Percentiles rank a stretch among this genome's conserved stretches.
Conservation (phyloP, 2,888 invertebrate species). For the Emmelina monodactyla region DNA sequence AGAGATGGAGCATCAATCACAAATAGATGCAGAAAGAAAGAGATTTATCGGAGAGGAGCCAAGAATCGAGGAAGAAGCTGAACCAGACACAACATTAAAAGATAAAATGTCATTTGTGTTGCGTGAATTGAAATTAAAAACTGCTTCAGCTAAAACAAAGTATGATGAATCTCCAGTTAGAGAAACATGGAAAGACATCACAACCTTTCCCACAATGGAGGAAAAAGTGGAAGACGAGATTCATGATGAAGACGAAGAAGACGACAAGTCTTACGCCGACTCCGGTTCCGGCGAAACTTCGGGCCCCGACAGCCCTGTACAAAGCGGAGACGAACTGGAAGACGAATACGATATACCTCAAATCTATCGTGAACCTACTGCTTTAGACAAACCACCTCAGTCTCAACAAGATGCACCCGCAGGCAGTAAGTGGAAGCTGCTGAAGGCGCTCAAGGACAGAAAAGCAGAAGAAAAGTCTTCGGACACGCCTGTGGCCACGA, state of each 20-base stretch:
- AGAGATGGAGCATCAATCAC: conserved; percentile 81
- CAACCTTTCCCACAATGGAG: conserved; percentile 55
- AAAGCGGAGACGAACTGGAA: conserved; percentile 76
- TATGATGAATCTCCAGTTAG: conserved; percentile 42
- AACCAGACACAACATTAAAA: conserved; percentile 73
- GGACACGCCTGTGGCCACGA: conserved; percentile 70
- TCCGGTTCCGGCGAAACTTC: conserved; percentile 86
- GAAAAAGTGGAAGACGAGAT: conserved; percentile 39
- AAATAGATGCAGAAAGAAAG: conserved; percentile 71
- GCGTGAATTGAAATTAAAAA: conserved; percentile 76
- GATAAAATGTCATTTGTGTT: conserved; percentile 83
- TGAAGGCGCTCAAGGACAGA: conserved; percentile 87
- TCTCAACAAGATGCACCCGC: conserved; percentile 56
- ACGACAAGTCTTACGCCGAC: conserved; percentile 57
- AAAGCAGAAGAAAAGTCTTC: conserved; percentile 88
- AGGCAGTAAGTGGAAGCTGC: conserved; percentile 89
- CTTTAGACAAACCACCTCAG: conserved; percentile 30
- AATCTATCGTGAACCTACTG: conserved; percentile 33
- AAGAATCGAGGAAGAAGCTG: conserved; percentile 60
- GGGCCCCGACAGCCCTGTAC: conserved; percentile 85
- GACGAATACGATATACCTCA: conserved; percentile 69
- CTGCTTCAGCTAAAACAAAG: conserved; percentile 52
- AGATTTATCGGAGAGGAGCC: conserved; percentile 68
- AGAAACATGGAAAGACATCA: conserved; percentile 54
- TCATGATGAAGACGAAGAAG: conserved; percentile 38